Evolutionary conservation across 2,113 vertebrate genomes (phyloP), one percentile per base, ranked within the genome.

Genomic region (Zosterops lateralis): DNA sequence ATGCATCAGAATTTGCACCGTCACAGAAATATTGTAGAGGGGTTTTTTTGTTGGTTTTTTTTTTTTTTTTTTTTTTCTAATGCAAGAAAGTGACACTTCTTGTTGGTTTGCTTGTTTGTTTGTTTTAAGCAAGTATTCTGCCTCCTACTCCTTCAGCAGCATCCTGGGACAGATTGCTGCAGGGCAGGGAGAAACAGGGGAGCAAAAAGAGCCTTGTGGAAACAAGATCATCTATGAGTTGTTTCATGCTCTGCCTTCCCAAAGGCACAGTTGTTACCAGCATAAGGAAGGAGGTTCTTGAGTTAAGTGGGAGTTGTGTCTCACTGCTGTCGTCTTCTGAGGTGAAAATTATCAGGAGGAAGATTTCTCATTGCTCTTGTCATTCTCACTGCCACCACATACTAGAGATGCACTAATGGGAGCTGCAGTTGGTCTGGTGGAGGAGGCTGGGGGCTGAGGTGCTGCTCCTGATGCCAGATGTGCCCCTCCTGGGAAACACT

Each of bases 401-500:
- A 29, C 17, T 22, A 20, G 61, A 57, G 19, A 13, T 56, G 51
- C 29, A 25, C 26, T 0, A 1, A 4, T 0, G 1, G 17, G 45
- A 25, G 21, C 29, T 76, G 44, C 4, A 1, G 64, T 67, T 76
- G 72, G 11, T 36, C 32, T 47, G 44, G 12, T 32, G 75, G 61
- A 61, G 36, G 10, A 62, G 31, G 53, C n/a, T 56, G 47, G 24
- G 22, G n/a, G 22, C 21, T 50, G 76, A 67, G 72, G 34, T 40
- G 8, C 31, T 65, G 9, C 57, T n/a, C 28, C 12, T 0, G 0
- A 6, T 7, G 7, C 6, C 57, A 57, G 40, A 64, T 29, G 11
- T 64, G 14, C 14, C 42, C 54, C 34, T 62, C 38, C 60, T 47
- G n/a, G 50, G 10, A 65, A 48, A 40, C 4, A 9, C 9, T n/a